These are phyloP conservation scores for Rhinopithecus roxellana DNA, from an alignment of 2,113 vertebrate species.

Conservation along the genomic window DNA sequence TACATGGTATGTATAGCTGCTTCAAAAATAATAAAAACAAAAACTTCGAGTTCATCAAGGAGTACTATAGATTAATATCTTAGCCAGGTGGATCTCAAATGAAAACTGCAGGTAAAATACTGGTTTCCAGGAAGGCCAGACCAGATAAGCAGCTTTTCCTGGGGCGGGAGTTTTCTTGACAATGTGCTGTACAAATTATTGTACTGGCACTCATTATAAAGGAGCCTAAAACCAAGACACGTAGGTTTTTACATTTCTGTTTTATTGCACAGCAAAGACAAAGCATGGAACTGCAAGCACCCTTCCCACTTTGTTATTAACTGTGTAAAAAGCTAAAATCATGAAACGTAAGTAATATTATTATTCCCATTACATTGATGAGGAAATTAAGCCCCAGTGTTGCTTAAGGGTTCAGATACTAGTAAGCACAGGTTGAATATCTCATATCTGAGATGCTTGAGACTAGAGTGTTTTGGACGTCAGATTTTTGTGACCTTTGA, in stretches of 20 bases:
- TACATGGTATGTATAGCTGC: background rate
- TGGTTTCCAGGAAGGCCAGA: background rate
- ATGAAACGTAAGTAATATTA: too few species aligned
- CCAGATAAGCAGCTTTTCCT: background rate
- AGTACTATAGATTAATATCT: background rate
- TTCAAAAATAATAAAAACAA: constrained; percentile 35
- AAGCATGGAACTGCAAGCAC: background rate
- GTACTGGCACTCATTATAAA: background rate
- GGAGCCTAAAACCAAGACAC: background rate
- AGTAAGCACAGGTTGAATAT: too few species aligned
- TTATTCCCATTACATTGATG: too few species aligned
- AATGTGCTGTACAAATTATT: background rate
- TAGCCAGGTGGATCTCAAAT: background rate
- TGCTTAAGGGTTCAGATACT: too few species aligned
- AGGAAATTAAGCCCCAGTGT: too few species aligned
- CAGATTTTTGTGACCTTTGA: too few species aligned
- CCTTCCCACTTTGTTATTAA: background rate
- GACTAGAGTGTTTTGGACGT: too few species aligned
- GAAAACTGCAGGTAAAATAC: background rate
- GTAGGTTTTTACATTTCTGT: background rate
- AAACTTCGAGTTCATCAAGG: background rate
- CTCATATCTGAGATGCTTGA: too few species aligned
- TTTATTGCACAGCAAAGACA: background rate
- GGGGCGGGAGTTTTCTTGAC: background rate
- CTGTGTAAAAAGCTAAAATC: background rate